Conservation (phyloP, 35 echinoderm and acorn worm species). For the Apostichopus californicus region DNA sequence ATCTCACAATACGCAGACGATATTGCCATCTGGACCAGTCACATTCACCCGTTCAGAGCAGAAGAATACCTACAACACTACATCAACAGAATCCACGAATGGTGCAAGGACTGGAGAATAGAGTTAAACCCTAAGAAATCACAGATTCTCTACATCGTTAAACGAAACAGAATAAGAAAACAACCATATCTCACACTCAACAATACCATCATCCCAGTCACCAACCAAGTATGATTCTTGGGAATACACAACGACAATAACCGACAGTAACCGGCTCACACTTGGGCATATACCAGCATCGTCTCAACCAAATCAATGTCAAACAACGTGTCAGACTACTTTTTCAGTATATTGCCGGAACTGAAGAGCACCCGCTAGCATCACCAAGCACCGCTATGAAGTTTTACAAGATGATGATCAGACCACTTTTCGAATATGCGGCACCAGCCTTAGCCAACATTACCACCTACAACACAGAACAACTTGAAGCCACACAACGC, state of each 20-base stretch:
- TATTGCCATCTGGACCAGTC: not conserved
- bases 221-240: not conserved
- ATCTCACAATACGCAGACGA: too few relatives aligned
- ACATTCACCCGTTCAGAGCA: not conserved
- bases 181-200: not conserved
- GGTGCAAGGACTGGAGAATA: slow-evolving; percentile 38
- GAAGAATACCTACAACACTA: not conserved
- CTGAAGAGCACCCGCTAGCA: not conserved
- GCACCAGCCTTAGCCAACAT: slow-evolving; percentile 13
- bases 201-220: not conserved
- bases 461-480: not conserved
- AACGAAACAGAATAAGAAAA: not conserved
- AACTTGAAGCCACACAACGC: not conserved
- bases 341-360: slow-evolving; percentile 24
- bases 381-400: not conserved
- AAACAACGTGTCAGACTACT: not conserved
- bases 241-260: slow-evolving; percentile 3
- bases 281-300: not conserved
- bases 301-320: not conserved
- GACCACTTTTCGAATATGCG: slow-evolving; percentile 17
- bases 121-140: slow-evolving; percentile 13
- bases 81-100: not conserved
- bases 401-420: slow-evolving; percentile 22
- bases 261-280: not conserved
- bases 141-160: slow-evolving; percentile 2